Evolutionary conservation across 1,140 invertebrate species (phyloP).

Genomic region (Orius insidiosus): DNA sequence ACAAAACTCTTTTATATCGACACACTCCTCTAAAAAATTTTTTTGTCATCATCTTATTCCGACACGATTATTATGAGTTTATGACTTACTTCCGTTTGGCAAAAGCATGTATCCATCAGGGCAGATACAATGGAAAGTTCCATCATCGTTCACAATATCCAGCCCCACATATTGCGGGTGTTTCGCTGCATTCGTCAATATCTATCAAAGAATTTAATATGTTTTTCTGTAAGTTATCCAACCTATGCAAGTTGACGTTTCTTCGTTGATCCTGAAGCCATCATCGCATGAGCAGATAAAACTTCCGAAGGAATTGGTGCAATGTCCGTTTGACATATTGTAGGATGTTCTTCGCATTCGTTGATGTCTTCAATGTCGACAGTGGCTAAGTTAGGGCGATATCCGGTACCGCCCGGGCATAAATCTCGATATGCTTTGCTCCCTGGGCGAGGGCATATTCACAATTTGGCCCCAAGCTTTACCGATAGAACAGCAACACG

Average conservation of each 20-base stretch:
- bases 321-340: slow-evolving; percentile 64
- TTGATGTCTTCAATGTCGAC: slow-evolving; percentile 67
- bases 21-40: slow-evolving; percentile 51
- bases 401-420: slow-evolving; percentile 69
- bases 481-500: slow-evolving; percentile 75
- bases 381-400: slow-evolving; percentile 62
- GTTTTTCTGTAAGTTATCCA: no score
- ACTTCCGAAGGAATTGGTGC: slow-evolving; percentile 76
- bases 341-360: slow-evolving; percentile 64
- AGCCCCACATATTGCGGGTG: slow-evolving; percentile 52
- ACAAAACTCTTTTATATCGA: slow-evolving; percentile 69
- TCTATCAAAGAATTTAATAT: slow-evolving; percentile 32
- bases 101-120: slow-evolving; percentile 72
- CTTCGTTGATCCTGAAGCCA: slow-evolving; percentile 50
- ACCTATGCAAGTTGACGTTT: slow-evolving; percentile 54
- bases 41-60: slow-evolving; percentile 1
- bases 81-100: slow-evolving; percentile 50
- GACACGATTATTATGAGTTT: no score
- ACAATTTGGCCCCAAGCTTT: slow-evolving; percentile 65
- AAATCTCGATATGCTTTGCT: slow-evolving; percentile 55
- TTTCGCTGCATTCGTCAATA: slow-evolving; percentile 61
- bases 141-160: slow-evolving; percentile 67
- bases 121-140: slow-evolving; percentile 69
- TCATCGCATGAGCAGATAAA: slow-evolving; percentile 63
- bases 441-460: slow-evolving; percentile 55